Evolutionary conservation across 2,113 vertebrate species (phyloP).

Genomic region (Antennarius striatus): DNA sequence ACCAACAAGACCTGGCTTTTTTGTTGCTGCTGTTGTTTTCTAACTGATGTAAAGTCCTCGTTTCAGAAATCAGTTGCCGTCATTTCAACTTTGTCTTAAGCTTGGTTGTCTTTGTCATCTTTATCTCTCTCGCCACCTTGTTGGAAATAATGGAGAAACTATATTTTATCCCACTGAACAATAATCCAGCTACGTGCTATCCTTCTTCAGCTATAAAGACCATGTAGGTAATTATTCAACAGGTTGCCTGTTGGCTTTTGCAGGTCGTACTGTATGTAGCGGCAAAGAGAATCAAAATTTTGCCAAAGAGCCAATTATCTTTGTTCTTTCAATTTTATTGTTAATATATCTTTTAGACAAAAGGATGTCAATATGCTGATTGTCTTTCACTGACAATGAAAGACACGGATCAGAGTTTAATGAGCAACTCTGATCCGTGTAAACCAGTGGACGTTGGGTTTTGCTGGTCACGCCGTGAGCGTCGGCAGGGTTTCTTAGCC

Average conservation of each 20-base stretch:
- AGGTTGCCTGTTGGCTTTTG: background rate
- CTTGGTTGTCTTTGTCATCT: background rate
- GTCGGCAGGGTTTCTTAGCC: background rate
- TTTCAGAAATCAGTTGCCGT: constrained; percentile 1
- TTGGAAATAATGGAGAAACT: background rate
- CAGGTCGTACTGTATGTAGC: background rate
- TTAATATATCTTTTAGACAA: too few relatives aligned
- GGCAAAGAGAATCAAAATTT: background rate
- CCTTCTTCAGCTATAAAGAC: background rate
- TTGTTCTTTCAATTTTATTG: too few relatives aligned
- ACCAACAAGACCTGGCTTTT: constrained; percentile 19
- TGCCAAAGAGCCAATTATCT: background rate
- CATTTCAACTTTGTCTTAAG: background rate
- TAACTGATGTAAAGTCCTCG: constrained; percentile 17
- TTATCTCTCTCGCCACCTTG: too few relatives aligned
- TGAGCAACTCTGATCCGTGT: constrained; percentile 44
- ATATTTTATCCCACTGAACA: too few relatives aligned
- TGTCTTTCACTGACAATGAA: background rate
- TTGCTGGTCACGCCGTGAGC: background rate
- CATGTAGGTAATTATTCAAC: background rate
- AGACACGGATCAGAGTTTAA: too few relatives aligned
- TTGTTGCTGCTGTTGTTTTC: constrained; percentile 6
- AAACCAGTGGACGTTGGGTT: background rate
- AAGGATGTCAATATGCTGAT: background rate
- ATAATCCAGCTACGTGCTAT: background rate